These are phyloP conservation scores for Delia radicum DNA, from an alignment of 1,140 invertebrate genomes.

Conservation along the genomic window DNA sequence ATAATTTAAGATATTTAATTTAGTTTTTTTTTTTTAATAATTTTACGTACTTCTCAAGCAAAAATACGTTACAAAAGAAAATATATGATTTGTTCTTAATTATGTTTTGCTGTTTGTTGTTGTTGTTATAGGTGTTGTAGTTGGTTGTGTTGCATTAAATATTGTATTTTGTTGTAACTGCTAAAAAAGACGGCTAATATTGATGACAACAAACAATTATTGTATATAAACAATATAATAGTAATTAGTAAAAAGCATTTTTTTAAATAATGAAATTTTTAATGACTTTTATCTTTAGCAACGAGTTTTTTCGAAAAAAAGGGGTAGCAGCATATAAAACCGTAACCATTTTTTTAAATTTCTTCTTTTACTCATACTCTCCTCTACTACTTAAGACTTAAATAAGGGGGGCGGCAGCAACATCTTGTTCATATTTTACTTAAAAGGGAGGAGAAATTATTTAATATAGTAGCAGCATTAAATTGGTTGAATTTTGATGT, in stretches of 20 bases:
- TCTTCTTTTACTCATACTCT: neutral
- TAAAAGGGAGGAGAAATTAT: neutral
- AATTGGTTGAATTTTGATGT: neutral
- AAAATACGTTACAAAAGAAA: conserved; percentile 1
- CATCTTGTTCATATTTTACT: neutral
- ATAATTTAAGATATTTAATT: conserved; percentile 27
- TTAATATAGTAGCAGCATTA: neutral
- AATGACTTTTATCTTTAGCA: neutral
- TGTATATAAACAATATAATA: conserved; percentile 5
- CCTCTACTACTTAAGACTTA: neutral
- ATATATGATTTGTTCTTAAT: neutral
- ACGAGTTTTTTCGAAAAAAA: neutral
- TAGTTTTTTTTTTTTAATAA: conserved; percentile 14
- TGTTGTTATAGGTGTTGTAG: neutral
- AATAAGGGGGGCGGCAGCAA: neutral
- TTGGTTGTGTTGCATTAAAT: too few species aligned
- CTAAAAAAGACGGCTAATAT: conserved; percentile 1
- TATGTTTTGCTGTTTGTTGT: neutral
- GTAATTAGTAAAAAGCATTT: neutral
- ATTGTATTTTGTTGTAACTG: too few species aligned
- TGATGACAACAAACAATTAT: neutral
- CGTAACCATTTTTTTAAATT: neutral
- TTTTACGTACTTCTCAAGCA: conserved; percentile 23
- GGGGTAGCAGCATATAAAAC: too few species aligned
- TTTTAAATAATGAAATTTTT: neutral